Conservation (phyloP, 92 coral and sea anemone genomes). For the Parazoanthus atlanticus region DNA sequence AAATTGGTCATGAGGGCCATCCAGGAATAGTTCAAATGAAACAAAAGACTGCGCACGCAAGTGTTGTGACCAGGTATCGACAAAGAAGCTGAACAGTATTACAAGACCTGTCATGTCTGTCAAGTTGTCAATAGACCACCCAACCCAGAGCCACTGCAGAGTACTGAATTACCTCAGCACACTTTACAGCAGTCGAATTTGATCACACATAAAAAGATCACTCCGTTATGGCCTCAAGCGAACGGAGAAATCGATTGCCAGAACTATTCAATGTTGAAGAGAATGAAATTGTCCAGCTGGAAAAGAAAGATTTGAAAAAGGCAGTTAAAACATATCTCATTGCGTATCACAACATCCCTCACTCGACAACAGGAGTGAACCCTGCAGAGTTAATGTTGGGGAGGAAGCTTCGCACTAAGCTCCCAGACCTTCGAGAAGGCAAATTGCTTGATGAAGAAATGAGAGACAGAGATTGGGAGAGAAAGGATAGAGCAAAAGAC, state of each 20-base stretch:
- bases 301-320: constrained; percentile 38
- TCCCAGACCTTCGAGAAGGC: no score
- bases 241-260: constrained; percentile 61
- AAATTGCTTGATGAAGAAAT: constrained; percentile 16
- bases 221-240: constrained; percentile 41
- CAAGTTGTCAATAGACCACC: constrained; percentile 54
- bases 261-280: constrained; percentile 56
- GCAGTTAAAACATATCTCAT: constrained; percentile 47
- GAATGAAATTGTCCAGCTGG: constrained; percentile 52
- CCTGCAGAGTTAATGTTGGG: constrained; percentile 61
- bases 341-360: constrained; percentile 62
- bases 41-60: constrained; percentile 47
- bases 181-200: constrained; percentile 9
- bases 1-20: constrained; percentile 53
- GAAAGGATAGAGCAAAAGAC: constrained; percentile 52
- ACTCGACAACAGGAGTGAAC: constrained; percentile 62
- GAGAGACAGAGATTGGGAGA: constrained; percentile 53
- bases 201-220: constrained; percentile 35
- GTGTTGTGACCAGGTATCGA: constrained; percentile 70
- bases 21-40: constrained; percentile 56
- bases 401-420: background rate
- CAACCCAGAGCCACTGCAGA: constrained; percentile 49
- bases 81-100: constrained; percentile 56
- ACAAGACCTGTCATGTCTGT: constrained; percentile 60
- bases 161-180: constrained; percentile 48